phyloP scores from a whole-genome alignment of 2,888 invertebrate species.

The Scelioninae gen. 2 region DNA sequence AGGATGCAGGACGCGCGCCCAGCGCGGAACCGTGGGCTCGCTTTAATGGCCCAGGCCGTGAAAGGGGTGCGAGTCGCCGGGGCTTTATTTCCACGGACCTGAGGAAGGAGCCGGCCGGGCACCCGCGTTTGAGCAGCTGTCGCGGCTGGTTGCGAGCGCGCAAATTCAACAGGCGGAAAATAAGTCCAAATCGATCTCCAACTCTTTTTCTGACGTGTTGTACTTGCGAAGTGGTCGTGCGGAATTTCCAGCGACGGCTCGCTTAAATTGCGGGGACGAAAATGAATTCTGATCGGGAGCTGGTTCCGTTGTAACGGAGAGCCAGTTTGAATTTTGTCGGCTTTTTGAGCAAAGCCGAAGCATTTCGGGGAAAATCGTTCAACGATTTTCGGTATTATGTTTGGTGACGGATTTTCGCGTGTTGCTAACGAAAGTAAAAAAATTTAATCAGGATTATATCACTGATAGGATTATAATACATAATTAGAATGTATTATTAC shows the following conservation, averaged over 20 bases:
- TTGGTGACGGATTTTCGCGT: no score
- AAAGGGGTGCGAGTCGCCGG: constrained; percentile 42
- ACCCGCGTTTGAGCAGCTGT: constrained; percentile 59
- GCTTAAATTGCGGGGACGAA: constrained; percentile 34
- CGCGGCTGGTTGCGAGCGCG: constrained; percentile 42
- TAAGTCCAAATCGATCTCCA: constrained; percentile 56
- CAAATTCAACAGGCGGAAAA: constrained; percentile 60
- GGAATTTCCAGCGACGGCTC: constrained; percentile 40
- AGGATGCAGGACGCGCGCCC: constrained; percentile 50
- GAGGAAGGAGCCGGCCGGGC: constrained; percentile 34
- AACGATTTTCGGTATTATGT: no score
- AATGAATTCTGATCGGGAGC: constrained; percentile 40
- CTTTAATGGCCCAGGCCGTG: constrained; percentile 57
- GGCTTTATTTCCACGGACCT: constrained; percentile 59
- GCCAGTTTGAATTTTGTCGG: no score
- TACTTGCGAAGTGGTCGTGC: constrained; percentile 52
- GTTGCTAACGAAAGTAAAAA: no score
- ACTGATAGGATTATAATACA: no score
- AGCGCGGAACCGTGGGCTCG: constrained; percentile 30
- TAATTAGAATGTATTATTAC: no score
- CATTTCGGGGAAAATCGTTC: no score
- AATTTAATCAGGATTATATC: no score
- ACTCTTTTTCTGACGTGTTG: constrained; percentile 52
- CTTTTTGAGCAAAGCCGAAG: no score
- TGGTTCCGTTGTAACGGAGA: constrained; percentile 15